A percentile compares a stretch with the other conserved stretches of the same genome.
These are phyloP conservation scores for Sinella curviseta DNA, from an alignment of 1,140 invertebrate species.

Conservation along the genomic window DNA sequence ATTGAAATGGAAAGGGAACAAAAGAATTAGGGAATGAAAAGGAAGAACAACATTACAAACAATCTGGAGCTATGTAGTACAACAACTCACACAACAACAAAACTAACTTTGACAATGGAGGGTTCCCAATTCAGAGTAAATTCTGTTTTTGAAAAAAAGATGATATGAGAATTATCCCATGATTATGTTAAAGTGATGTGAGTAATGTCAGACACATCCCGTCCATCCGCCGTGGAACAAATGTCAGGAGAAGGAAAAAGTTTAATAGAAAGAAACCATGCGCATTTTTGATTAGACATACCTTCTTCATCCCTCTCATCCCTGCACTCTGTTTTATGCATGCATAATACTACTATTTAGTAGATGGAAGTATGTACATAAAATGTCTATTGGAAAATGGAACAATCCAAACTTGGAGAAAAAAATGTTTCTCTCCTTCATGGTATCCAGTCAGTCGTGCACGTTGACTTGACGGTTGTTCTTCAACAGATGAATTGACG, in stretches of 20 bases:
- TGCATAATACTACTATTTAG: not conserved
- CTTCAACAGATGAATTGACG: not conserved
- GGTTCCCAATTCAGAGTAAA: not conserved
- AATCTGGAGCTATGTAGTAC: not conserved
- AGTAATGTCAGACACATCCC: conserved; percentile 22
- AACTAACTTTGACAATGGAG: not conserved
- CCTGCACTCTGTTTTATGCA: not conserved
- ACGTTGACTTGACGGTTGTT: not conserved
- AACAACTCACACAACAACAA: not conserved
- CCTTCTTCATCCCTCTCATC: not conserved
- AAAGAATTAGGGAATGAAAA: conserved; percentile 18
- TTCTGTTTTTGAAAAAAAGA: not conserved
- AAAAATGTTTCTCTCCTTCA: too few relatives aligned
- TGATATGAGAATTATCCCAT: conserved; percentile 20
- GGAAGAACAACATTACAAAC: conserved; percentile 9
- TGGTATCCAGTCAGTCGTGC: not conserved
- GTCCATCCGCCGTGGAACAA: conserved; percentile 19
- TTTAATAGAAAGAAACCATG: not conserved
- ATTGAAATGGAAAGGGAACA: conserved; percentile 15
- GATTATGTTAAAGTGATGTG: conserved; percentile 7
- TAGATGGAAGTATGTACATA: too few relatives aligned
- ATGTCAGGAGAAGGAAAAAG: not conserved
- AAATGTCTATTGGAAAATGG: too few relatives aligned
- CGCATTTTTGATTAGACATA: conserved; percentile 1
- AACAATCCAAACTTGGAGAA: too few relatives aligned